A percentile compares a stretch with the other conserved stretches of the same genome.
Evolutionary conservation across 30 jellyfish, hydroid and myxozoan species (phyloP).

Genomic region (Morbakka virulenta): DNA sequence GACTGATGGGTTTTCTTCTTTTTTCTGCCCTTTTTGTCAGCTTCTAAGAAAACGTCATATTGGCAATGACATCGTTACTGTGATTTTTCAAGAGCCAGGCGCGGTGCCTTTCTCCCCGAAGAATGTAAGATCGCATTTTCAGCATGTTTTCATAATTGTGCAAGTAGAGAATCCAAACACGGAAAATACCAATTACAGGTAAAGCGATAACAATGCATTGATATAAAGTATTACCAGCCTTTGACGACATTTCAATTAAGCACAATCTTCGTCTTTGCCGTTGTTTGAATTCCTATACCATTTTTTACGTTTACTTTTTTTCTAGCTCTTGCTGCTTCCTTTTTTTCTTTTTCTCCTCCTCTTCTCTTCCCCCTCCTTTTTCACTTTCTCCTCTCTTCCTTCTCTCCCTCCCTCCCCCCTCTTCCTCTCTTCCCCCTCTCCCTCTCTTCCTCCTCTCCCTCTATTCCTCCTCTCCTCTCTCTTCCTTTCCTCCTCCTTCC

Average conservation of each 20-base stretch:
- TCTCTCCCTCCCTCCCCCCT: no score
- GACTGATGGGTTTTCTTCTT: no score
- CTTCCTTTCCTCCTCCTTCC: no score
- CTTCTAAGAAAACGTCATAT: constrained; percentile 91
- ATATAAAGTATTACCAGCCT: no score
- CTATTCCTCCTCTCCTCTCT: no score
- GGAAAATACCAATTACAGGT: constrained; percentile 69
- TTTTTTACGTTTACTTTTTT: background rate
- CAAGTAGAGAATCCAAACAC: constrained; percentile 95
- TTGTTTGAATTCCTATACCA: background rate
- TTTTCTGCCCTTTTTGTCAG: constrained; percentile 12
- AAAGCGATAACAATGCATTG: background rate
- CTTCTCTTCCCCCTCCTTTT: no score
- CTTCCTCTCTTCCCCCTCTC: no score
- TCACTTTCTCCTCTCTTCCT: no score
- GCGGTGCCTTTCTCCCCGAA: constrained; percentile 95
- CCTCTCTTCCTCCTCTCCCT: no score
- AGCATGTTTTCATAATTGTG: constrained; percentile 92
- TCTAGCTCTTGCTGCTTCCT: no score
- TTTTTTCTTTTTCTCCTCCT: background rate
- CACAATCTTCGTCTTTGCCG: background rate
- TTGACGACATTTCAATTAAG: no score
- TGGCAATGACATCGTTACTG: constrained; percentile 99
- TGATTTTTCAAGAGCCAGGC: constrained; percentile 97
- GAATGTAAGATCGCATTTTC: constrained; percentile 92